A percentile compares a stretch with the other conserved stretches of the same genome.
These are phyloP conservation scores for Atherinomorus stipes DNA, from an alignment of 2,113 vertebrate genomes.

Conservation along the genomic window DNA sequence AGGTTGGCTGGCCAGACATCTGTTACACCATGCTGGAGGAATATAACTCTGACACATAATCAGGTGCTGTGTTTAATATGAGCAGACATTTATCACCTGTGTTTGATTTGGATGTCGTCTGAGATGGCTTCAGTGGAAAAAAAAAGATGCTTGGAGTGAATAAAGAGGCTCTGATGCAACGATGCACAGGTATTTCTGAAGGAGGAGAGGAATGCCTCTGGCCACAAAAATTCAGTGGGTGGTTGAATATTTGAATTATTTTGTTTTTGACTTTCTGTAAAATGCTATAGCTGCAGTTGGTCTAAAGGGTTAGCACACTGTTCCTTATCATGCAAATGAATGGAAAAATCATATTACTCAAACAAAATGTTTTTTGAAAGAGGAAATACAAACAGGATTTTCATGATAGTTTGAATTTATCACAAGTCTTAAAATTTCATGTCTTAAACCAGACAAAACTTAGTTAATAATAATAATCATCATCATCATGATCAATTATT, in stretches of 20 bases:
- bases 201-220: conserved; percentile 42
- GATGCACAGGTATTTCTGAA: conserved; percentile 45
- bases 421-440: too few relatives aligned
- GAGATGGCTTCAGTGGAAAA: conserved; percentile 29
- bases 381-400: neutral
- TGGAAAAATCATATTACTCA: neutral
- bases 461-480: too few relatives aligned
- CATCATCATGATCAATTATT: too few relatives aligned
- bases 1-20: conserved; percentile 74
- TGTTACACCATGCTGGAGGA: conserved; percentile 69
- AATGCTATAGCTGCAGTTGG: conserved; percentile 32
- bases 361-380: neutral
- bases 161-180: conserved; percentile 32
- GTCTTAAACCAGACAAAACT: too few relatives aligned
- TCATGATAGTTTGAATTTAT: too few relatives aligned
- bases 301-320: neutral
- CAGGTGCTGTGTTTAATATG: conserved; percentile 68
- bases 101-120: conserved; percentile 65
- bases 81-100: conserved; percentile 73
- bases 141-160: neutral
- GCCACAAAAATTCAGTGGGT: conserved; percentile 42
- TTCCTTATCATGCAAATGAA: conserved; percentile 7
- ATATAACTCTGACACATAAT: conserved; percentile 68
- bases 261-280: conserved; percentile 31
- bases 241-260: conserved; percentile 34